Base-by-base conservation (phyloP, 1,140 invertebrate genomes). In the Idris sp. region DNA sequence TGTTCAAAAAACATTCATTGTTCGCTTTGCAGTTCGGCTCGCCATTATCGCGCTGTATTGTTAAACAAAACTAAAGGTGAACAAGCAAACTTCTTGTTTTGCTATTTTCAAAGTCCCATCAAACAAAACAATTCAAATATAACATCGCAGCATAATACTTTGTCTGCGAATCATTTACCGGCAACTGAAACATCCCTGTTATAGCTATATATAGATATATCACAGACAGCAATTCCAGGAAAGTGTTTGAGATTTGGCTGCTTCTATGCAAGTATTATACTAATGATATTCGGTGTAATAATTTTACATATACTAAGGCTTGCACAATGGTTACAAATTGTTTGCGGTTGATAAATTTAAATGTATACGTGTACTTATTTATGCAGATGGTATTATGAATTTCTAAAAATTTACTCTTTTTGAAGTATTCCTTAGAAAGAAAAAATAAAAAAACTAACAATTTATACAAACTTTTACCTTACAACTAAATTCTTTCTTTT, bases 11-110 rank as follows among this genome's bases (percentile, higher is more conserved):
- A 58, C 41, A 19, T 9, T 13, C 44, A 68, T 68, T 58, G 56
- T 71, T 54, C 26, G 1, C 15, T 13, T 28, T 19, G 18, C 46
- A 36, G 31, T 58, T 68, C 48, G 18, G 35, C 33, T 33, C 48
- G 33, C 48, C 28, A 62, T 62, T 56, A 72, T 54, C 56, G 18
- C 31, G 30, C 35, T 41, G 7, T 28, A 62, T 72, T 72, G 49
- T 72, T 56, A 43, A 62, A 72, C 58, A 56, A 48, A 62, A 72
- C 67, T 71, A 71, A 71, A 61, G 67, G 48, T 56, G 49, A 62
- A 62, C 58, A 49, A 62, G 58, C 16, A 62, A 49, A 49, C 48
- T 61, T 46, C 35, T 68, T 22, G 48, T 61, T 48, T 46, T 13
- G 61, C 25, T 48, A 41, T 67, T 40, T 16, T 33, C 18, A 56